Evolutionary conservation across 2,797 vertebrate species (phyloP).

Genomic region (Spizella passerina): DNA sequence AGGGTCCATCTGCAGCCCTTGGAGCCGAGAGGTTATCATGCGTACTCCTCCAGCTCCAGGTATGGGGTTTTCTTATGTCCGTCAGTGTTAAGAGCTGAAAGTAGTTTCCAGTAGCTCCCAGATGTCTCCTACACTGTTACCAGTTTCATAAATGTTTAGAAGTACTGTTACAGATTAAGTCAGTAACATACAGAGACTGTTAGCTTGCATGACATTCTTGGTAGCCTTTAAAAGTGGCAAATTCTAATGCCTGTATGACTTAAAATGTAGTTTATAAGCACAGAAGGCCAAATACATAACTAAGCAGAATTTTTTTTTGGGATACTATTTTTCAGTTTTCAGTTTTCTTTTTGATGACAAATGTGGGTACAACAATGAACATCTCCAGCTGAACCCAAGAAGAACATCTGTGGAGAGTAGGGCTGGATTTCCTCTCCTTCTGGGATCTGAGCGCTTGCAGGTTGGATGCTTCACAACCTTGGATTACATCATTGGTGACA

Average conservation of each 20-base stretch:
- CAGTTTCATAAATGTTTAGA: neutral
- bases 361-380: conserved; percentile 92
- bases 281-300: neutral
- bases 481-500: conserved; percentile 94
- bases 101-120: neutral
- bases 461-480: conserved; percentile 89
- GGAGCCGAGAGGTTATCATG: conserved; percentile 88
- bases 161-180: neutral
- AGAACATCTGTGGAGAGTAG: conserved; percentile 90
- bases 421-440: conserved; percentile 88
- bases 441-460: conserved; percentile 90
- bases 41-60: conserved; percentile 90
- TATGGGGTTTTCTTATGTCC: conserved; percentile 38
- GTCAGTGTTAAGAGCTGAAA: neutral
- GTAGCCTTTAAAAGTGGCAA: neutral
- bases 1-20: conserved; percentile 86
- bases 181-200: neutral
- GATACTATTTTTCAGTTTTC: conserved; percentile 81
- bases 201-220: neutral
- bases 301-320: neutral
- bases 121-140: neutral
- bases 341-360: conserved; percentile 94
- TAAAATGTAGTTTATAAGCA: neutral
- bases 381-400: conserved; percentile 83
- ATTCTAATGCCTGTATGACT: neutral